These are phyloP conservation scores for Trachelus tabidus DNA, from an alignment of 2,888 invertebrate genomes.

Conservation along the genomic window DNA sequence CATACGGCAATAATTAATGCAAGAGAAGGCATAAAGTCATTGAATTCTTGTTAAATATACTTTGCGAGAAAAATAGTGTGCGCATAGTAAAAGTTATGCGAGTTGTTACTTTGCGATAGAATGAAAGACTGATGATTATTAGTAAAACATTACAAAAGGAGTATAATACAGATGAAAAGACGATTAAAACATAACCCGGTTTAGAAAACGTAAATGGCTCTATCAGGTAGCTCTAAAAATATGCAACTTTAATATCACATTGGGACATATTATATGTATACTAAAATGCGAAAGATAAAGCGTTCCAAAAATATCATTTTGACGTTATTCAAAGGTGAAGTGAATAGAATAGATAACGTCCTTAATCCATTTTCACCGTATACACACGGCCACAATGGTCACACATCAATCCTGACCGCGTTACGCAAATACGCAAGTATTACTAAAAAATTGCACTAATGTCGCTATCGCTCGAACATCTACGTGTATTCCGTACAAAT, in stretches of 20 bases:
- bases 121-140: background rate
- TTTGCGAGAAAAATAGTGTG: slow-evolving; percentile 1
- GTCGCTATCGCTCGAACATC: background rate
- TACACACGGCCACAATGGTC: background rate
- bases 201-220: background rate
- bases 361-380: slow-evolving; percentile 2
- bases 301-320: slow-evolving; percentile 24
- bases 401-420: background rate
- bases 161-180: background rate
- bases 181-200: background rate
- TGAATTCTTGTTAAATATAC: slow-evolving; percentile 10
- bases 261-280: slow-evolving; percentile 14
- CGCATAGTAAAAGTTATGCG: background rate
- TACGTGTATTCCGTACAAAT: background rate
- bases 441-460: background rate
- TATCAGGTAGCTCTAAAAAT: slow-evolving; percentile 15
- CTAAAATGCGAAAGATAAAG: slow-evolving; percentile 22
- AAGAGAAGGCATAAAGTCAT: slow-evolving; percentile 4
- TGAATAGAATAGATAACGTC: slow-evolving; percentile 13
- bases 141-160: background rate
- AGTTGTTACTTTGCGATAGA: background rate
- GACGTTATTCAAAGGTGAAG: slow-evolving; percentile 15
- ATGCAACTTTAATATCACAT: slow-evolving; percentile 25
- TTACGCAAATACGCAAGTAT: background rate
- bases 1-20: slow-evolving; percentile 2